phyloP scores from a whole-genome alignment of 2,797 vertebrate genomes.

The Psittacula derbiana region DNA sequence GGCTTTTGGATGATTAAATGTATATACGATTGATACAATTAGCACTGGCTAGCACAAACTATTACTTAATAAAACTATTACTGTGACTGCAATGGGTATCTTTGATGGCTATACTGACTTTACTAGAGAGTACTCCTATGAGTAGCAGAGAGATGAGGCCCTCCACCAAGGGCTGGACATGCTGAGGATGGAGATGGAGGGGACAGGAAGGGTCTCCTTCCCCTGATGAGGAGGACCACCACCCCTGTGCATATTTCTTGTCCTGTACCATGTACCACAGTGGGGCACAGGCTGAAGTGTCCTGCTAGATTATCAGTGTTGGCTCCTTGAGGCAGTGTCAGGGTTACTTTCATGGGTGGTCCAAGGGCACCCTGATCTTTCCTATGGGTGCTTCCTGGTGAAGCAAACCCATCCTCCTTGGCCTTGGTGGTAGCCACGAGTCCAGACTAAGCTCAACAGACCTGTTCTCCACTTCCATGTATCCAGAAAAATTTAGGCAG shows the following conservation, averaged over 20 bases:
- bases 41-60: neutral
- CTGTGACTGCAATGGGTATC: neutral
- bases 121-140: neutral
- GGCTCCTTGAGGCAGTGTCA: neutral
- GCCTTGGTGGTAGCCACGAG: neutral
- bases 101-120: neutral
- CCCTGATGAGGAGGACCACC: accelerated
- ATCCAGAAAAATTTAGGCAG: neutral
- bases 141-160: no score
- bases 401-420: neutral
- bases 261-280: neutral
- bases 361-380: neutral
- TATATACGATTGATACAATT: neutral
- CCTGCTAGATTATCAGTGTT: neutral
- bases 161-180: accelerated
- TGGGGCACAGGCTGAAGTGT: neutral
- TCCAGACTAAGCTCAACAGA: neutral
- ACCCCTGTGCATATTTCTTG: neutral
- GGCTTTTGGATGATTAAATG: neutral
- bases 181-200: neutral
- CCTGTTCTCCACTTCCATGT: neutral
- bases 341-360: neutral
- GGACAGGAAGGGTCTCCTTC: neutral
- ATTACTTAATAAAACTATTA: neutral
- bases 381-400: neutral